phyloP scores from a whole-genome alignment of 2,888 invertebrate species.

The Yponomeuta sedellus region DNA sequence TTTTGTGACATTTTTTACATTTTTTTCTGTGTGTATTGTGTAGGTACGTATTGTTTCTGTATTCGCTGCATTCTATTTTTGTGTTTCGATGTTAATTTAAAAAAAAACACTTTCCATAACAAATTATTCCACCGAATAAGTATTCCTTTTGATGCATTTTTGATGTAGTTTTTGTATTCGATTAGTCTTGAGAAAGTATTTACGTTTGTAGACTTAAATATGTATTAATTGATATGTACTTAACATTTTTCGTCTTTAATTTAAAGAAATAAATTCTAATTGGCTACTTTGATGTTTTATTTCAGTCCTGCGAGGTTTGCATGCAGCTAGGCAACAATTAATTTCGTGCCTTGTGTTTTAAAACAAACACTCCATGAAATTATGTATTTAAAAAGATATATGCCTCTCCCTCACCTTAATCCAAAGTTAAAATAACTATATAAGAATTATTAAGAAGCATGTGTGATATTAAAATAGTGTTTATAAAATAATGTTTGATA shows the following conservation, averaged over 20 bases:
- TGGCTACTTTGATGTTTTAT: background rate
- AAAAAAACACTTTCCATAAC: background rate
- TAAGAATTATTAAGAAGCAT: too few relatives aligned
- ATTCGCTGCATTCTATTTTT: background rate
- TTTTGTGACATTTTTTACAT: background rate
- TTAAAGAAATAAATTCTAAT: slow-evolving; percentile 44
- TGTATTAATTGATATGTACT: slow-evolving; percentile 62
- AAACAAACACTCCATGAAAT: too few relatives aligned
- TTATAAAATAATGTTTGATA: too few relatives aligned
- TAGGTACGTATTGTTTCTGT: too few relatives aligned
- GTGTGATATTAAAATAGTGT: too few relatives aligned
- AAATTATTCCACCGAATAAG: background rate
- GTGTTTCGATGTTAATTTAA: background rate
- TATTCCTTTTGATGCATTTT: slow-evolving; percentile 8
- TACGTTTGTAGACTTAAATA: slow-evolving; percentile 22
- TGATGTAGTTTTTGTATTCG: background rate
- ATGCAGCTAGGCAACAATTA: background rate
- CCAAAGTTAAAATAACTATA: too few relatives aligned
- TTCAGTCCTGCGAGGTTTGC: background rate
- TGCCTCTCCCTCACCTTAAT: too few relatives aligned
- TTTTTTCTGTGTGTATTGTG: background rate
- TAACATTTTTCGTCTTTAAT: slow-evolving; percentile 58
- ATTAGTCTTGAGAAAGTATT: background rate
- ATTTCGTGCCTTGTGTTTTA: background rate
- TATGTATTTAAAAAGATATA: too few relatives aligned